Conservation (phyloP, 2,797 vertebrate species). For the Spinibarbus caldwelli region DNA sequence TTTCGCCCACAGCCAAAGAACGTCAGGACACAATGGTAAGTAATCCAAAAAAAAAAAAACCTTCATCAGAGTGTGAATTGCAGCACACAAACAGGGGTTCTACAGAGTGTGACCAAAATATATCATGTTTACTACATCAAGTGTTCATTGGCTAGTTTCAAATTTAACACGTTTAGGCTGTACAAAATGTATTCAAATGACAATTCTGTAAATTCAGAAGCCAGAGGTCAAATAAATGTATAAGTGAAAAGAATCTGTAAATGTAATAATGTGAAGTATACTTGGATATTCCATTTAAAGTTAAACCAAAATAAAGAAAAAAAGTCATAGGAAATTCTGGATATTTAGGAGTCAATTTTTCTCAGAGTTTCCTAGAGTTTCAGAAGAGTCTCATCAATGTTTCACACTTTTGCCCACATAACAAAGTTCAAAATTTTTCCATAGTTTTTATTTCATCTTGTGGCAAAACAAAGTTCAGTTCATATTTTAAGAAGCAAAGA, state of each 20-base stretch:
- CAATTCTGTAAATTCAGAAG: not conserved
- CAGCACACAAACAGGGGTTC: not conserved
- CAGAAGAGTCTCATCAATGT: not conserved
- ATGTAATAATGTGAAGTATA: not conserved
- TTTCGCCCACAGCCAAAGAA: conserved; percentile 16
- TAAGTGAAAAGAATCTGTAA: not conserved
- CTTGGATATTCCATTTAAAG: not conserved
- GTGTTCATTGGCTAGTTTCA: not conserved
- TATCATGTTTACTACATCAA: not conserved
- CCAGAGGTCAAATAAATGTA: not conserved
- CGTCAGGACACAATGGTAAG: not conserved
- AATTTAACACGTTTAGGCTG: not conserved
- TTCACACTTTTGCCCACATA: not conserved
- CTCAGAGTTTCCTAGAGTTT: not conserved
- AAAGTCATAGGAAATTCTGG: not conserved
- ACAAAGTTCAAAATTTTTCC: not conserved
- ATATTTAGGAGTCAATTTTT: too few relatives aligned
- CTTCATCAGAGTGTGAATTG: not conserved
- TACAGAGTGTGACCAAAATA: not conserved
- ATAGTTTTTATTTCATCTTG: not conserved
- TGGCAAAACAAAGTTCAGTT: not conserved
- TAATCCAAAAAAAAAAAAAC: not conserved
- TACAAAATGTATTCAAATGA: not conserved
- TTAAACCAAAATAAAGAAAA: not conserved
- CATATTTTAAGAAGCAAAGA: not conserved